phyloP scores from a whole-genome alignment of 2,888 invertebrate species.

The Tryphoninae sp. region DNA sequence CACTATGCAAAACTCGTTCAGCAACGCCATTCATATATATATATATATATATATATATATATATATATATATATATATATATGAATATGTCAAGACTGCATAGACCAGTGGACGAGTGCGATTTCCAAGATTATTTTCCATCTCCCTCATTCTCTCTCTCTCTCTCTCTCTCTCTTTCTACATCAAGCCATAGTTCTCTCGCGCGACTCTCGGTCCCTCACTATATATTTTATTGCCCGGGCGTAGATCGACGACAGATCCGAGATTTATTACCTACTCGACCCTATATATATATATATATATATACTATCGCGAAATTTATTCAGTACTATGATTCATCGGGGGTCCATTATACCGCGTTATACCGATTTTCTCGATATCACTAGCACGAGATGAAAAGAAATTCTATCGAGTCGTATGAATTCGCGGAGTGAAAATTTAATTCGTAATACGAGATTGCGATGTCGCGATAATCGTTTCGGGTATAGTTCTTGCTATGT shows the following conservation, averaged over 20 bases:
- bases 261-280: conserved; percentile 64
- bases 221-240: conserved; percentile 65
- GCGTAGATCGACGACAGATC: conserved; percentile 69
- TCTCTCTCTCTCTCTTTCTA: conserved; percentile 37
- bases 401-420: conserved; percentile 3
- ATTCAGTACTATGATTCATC: conserved; percentile 59
- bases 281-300: conserved; percentile 45
- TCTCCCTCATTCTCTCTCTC: conserved; percentile 36
- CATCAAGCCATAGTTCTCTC: conserved; percentile 1
- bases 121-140: conserved; percentile 63
- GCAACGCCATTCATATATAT: conserved; percentile 18
- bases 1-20: conserved; percentile 46
- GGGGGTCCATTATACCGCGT: conserved; percentile 39
- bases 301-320: conserved; percentile 47
- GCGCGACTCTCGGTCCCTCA: conserved; percentile 43
- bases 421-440: conserved; percentile 16
- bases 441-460: background rate
- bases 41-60: too few species aligned
- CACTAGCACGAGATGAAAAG: conserved; percentile 20
- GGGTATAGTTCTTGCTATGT: background rate
- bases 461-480: background rate
- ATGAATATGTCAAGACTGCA: conserved; percentile 7
- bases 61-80: background rate
- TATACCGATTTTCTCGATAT: conserved; percentile 51
- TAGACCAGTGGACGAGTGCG: conserved; percentile 52